Conservation (phyloP, 2,888 invertebrate genomes). For the Drosophila conformis region DNA sequence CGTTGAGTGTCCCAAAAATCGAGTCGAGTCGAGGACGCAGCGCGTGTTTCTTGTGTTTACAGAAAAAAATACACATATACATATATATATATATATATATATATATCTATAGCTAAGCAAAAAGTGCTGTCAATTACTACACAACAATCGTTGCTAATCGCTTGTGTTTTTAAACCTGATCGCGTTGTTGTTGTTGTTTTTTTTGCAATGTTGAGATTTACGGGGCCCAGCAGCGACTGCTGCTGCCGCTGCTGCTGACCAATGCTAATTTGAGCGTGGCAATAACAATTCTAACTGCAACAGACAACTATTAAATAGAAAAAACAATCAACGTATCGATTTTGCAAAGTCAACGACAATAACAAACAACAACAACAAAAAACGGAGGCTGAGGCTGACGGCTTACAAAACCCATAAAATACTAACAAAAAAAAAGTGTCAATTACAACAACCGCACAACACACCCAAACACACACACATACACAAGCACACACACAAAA, state of each 20-base stretch:
- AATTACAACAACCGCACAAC: conserved; percentile 71
- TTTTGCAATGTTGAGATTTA: conserved; percentile 28
- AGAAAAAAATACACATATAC: not conserved
- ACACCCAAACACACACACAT: conserved; percentile 46
- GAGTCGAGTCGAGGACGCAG: conserved; percentile 10
- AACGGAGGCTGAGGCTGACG: conserved; percentile 21
- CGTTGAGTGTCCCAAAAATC: conserved; percentile 18
- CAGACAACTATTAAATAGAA: conserved; percentile 24
- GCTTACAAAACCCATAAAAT: conserved; percentile 38
- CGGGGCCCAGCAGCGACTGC: conserved; percentile 20
- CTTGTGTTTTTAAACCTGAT: conserved; percentile 38
- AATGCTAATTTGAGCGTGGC: conserved; percentile 47
- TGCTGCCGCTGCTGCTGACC: conserved; percentile 31
- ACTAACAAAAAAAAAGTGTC: conserved; percentile 67
- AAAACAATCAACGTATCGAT: conserved; percentile 57
- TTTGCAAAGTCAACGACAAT: conserved; percentile 49
- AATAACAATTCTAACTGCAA: conserved; percentile 9
- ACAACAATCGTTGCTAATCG: conserved; percentile 9
- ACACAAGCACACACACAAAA: conserved; percentile 25
- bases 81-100: not conserved
- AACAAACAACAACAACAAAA: conserved; percentile 10
- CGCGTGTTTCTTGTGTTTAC: conserved; percentile 36
- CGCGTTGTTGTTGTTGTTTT: conserved; percentile 14
- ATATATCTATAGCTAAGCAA: not conserved
- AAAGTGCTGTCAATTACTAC: conserved; percentile 15